phyloP scores from a whole-genome alignment of 2,888 invertebrate species.

The Pseudococcus viburni region DNA sequence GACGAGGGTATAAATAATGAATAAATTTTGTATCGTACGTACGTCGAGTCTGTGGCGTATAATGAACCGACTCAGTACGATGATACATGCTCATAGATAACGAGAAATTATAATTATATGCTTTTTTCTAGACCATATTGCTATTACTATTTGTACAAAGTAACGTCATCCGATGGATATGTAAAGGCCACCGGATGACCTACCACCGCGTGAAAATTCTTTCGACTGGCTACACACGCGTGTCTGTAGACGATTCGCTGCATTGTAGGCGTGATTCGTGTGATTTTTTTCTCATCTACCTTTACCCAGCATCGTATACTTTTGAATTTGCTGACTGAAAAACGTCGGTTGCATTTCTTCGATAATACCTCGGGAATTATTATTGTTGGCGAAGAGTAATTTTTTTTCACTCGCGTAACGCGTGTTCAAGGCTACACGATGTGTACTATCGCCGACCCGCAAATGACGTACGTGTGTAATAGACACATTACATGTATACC shows the following conservation, averaged over 20 bases:
- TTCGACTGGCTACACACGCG: not conserved
- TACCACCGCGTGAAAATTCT: constrained; percentile 12
- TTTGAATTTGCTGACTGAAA: constrained; percentile 10
- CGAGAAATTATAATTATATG: not conserved
- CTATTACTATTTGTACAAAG: not conserved
- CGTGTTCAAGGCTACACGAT: constrained; percentile 49
- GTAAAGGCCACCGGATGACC: constrained; percentile 16
- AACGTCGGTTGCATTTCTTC: constrained; percentile 25
- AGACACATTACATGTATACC: constrained; percentile 52
- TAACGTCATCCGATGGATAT: not conserved
- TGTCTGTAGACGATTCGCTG: no score
- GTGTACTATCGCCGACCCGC: constrained; percentile 26
- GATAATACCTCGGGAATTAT: constrained; percentile 4
- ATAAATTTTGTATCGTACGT: not conserved
- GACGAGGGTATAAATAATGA: not conserved
- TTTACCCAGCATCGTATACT: not conserved
- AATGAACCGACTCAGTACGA: not conserved
- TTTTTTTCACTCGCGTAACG: constrained; percentile 54
- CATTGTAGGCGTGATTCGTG: no score
- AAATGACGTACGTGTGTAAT: constrained; percentile 52
- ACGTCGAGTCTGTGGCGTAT: not conserved
- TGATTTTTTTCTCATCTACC: not conserved
- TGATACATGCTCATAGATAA: not conserved
- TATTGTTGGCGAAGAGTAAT: constrained; percentile 43
- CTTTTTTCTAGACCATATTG: not conserved